Evolutionary conservation across 2,113 vertebrate species (phyloP).

Genomic region (Sorex fumeus): DNA sequence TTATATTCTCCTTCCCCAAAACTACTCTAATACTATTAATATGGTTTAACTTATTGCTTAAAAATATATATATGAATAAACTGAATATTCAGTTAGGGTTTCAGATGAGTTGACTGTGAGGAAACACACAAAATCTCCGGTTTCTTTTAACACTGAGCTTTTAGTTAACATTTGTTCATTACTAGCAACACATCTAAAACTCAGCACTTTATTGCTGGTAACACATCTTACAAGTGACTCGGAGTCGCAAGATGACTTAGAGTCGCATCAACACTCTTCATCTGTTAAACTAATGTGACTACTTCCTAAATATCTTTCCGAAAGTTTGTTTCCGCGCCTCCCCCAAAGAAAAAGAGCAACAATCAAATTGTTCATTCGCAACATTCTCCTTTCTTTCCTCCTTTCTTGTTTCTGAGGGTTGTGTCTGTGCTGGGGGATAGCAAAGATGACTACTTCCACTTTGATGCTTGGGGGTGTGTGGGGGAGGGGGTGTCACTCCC

Average conservation of each 20-base stretch:
- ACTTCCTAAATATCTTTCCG: constrained; percentile 6
- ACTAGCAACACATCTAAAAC: not conserved
- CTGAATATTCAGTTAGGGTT: not conserved
- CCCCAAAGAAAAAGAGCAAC: not conserved
- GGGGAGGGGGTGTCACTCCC: too few relatives aligned
- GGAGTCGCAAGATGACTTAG: not conserved
- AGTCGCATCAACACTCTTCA: not conserved
- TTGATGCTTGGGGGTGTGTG: too few relatives aligned
- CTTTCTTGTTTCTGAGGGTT: too few relatives aligned
- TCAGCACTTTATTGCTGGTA: not conserved
- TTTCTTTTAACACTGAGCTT: constrained; percentile 3
- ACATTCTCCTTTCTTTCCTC: not conserved
- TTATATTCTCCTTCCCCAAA: not conserved
- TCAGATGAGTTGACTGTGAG: not conserved
- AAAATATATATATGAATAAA: constrained; percentile 30
- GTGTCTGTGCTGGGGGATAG: too few relatives aligned
- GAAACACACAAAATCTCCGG: not conserved
- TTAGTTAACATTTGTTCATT: constrained; percentile 40
- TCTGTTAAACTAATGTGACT: not conserved
- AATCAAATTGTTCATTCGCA: constrained; percentile 7
- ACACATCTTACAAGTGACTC: not conserved
- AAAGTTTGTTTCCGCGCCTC: not conserved
- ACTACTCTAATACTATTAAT: not conserved
- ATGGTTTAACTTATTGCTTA: not conserved
- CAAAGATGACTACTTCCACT: too few relatives aligned